These are phyloP conservation scores for Eulacestoma nigropectus DNA, from an alignment of 2,113 vertebrate species.

Conservation along the genomic window DNA sequence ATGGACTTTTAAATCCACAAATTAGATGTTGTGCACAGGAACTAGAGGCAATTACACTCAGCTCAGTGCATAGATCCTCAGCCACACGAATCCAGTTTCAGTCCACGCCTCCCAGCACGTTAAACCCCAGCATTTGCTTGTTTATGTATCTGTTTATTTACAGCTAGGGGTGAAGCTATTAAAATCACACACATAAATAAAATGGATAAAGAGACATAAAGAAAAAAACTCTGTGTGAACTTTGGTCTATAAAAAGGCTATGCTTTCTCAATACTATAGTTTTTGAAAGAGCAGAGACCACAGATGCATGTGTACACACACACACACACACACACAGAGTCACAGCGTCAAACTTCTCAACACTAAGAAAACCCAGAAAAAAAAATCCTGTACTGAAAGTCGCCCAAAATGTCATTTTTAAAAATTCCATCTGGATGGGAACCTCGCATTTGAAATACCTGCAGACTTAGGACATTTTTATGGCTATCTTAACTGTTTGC, in stretches of 20 bases:
- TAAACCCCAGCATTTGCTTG: background rate
- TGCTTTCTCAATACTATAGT: background rate
- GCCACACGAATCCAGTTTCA: background rate
- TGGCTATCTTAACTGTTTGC: background rate
- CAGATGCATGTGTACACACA: accelerated
- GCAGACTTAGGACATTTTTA: background rate
- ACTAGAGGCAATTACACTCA: background rate
- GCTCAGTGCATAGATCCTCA: background rate
- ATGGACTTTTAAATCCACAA: background rate
- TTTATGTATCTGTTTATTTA: background rate
- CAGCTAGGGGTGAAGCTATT: background rate
- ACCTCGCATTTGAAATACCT: background rate
- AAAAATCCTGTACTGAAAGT: background rate
- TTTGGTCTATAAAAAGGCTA: background rate
- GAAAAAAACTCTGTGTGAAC: background rate
- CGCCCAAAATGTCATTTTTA: background rate
- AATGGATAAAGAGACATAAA: background rate
- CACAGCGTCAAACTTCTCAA: background rate
- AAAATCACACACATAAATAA: background rate
- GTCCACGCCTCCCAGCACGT: background rate
- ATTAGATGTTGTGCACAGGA: background rate
- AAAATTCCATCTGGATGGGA: background rate
- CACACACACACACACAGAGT: background rate
- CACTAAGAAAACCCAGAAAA: background rate
- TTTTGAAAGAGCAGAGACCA: background rate